These are phyloP conservation scores for Rostratula benghalensis DNA, from an alignment of 2,113 vertebrate species.

Conservation along the genomic window DNA sequence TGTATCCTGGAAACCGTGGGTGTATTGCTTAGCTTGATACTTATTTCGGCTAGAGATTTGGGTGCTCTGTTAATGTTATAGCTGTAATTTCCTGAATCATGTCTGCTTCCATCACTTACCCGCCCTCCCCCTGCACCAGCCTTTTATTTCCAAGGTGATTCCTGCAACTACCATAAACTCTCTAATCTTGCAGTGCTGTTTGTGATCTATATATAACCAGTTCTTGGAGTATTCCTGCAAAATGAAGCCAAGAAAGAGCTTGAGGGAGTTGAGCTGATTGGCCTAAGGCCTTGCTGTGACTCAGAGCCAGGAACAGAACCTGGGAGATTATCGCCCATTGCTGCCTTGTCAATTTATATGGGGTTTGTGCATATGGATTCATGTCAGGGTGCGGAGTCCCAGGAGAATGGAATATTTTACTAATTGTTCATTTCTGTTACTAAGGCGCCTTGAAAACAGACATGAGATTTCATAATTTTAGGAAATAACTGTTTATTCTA, in stretches of 20 bases:
- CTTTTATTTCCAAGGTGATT: conserved; percentile 16
- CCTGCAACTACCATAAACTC: not conserved
- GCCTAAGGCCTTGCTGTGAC: not conserved
- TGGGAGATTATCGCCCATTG: not conserved
- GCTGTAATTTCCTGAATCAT: not conserved
- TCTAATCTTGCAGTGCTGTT: not conserved
- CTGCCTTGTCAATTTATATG: not conserved
- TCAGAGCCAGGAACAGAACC: not conserved
- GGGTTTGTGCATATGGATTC: not conserved
- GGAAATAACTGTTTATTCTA: conserved; percentile 73
- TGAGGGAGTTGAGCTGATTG: not conserved
- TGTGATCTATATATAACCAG: not conserved
- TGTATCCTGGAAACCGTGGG: not conserved
- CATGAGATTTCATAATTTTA: conserved; percentile 63
- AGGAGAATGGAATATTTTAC: not conserved
- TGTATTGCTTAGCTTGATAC: not conserved
- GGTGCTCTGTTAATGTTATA: not conserved
- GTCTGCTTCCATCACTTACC: not conserved
- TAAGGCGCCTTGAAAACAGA: conserved; percentile 56
- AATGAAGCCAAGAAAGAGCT: not conserved
- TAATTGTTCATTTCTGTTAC: conserved; percentile 13
- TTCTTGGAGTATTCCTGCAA: not conserved
- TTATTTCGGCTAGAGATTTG: conserved; percentile 10
- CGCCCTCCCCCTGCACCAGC: not conserved
- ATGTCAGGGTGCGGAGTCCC: not conserved